Conservation (phyloP, 2,113 vertebrate species). For the Ageneiosus marmoratus region DNA sequence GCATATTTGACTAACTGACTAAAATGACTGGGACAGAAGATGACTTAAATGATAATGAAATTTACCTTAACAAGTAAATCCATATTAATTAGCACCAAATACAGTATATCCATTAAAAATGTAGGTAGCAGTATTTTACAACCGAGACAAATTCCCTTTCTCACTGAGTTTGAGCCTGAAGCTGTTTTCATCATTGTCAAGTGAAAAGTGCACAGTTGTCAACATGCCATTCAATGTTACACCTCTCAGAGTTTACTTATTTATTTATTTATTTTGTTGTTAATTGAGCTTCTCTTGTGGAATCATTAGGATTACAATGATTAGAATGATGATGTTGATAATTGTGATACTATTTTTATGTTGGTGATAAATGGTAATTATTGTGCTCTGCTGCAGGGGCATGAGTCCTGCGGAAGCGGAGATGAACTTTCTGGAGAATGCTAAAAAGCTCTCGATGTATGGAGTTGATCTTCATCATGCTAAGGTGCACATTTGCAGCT, state of each 20-base stretch:
- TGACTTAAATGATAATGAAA: background rate
- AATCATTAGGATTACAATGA: background rate
- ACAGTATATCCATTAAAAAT: background rate
- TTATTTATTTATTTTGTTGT: background rate
- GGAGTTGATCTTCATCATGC: conserved; percentile 98
- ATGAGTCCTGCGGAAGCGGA: conserved; percentile 98
- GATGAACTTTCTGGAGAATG: conserved; percentile 97
- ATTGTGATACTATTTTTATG: background rate
- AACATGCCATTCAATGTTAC: background rate
- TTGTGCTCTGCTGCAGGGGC: conserved; percentile 75
- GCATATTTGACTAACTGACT: background rate
- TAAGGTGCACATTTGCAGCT: conserved; percentile 78
- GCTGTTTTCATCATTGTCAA: background rate
- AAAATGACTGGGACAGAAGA: background rate
- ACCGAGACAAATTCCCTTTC: background rate
- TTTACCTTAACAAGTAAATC: background rate
- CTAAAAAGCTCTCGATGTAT: conserved; percentile 99
- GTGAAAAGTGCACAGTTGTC: background rate
- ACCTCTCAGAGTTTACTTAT: background rate
- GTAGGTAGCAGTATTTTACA: background rate
- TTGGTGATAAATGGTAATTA: conserved; percentile 13
- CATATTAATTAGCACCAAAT: background rate
- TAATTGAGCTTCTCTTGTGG: background rate
- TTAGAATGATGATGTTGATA: background rate
- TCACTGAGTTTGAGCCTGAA: background rate